Evolutionary conservation across 1,140 invertebrate genomes (phyloP).

Genomic region (Lucilia sericata): DNA sequence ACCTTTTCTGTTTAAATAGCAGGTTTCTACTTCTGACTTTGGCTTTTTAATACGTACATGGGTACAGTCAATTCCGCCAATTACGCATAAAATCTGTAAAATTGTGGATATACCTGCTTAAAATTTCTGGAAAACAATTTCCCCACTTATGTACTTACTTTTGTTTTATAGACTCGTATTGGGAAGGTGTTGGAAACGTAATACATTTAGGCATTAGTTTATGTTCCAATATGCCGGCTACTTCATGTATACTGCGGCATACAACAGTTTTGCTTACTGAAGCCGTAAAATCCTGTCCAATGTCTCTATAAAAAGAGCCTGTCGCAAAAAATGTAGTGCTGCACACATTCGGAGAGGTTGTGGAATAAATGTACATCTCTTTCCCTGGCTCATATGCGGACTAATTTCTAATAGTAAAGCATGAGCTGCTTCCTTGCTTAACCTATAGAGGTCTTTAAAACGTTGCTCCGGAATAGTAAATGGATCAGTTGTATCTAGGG

Average conservation of each 20-base stretch:
- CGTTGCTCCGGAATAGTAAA: not conserved
- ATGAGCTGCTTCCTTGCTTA: not conserved
- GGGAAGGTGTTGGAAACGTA: too few species aligned
- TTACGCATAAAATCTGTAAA: too few species aligned
- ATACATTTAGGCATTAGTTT: too few species aligned
- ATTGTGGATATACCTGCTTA: too few species aligned
- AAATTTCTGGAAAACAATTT: too few species aligned
- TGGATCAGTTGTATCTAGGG: slow-evolving; percentile 18
- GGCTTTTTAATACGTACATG: too few species aligned
- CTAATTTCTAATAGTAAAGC: not conserved
- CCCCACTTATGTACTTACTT: too few species aligned
- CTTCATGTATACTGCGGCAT: not conserved
- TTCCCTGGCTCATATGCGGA: not conserved
- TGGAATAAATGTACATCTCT: not conserved
- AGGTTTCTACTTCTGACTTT: too few species aligned
- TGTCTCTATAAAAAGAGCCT: not conserved
- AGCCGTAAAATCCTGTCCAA: not conserved
- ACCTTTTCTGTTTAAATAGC: too few species aligned
- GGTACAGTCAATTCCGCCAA: too few species aligned
- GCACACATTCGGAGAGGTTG: not conserved
- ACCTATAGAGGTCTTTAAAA: not conserved
- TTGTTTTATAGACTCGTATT: too few species aligned
- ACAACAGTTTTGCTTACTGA: not conserved
- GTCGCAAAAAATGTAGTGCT: slow-evolving; percentile 1
- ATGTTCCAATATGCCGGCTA: too few species aligned